Conservation (phyloP, 2,797 vertebrate genomes). For the Thalassophryne amazonica region DNA sequence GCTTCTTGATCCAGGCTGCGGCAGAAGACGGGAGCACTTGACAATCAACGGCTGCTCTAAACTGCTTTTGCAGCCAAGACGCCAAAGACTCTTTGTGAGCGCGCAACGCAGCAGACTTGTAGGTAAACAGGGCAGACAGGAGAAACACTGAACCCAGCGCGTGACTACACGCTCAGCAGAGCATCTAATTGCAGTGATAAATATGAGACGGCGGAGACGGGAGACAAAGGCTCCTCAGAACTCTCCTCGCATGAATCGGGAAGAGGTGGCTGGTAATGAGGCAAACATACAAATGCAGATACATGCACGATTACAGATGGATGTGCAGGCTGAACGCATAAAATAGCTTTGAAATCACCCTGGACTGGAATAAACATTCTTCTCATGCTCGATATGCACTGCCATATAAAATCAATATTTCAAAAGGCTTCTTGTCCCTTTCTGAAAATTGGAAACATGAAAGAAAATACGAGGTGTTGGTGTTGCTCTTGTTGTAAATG, state of each 20-base stretch:
- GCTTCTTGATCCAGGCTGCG: conserved; percentile 31
- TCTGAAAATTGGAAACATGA: too few relatives aligned
- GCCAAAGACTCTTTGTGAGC: not conserved
- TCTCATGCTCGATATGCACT: too few relatives aligned
- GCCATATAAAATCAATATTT: too few relatives aligned
- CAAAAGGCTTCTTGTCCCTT: too few relatives aligned
- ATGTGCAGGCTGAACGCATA: too few relatives aligned
- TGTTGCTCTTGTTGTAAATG: too few relatives aligned
- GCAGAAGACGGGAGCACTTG: conserved; percentile 29
- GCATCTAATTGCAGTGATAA: conserved; percentile 68
- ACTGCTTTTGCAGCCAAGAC: conserved; percentile 19
- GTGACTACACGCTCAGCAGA: conserved; percentile 46
- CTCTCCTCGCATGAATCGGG: conserved; percentile 27
- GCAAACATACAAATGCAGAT: conserved; percentile 4
- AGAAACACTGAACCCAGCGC: conserved; percentile 42
- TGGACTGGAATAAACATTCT: too few relatives aligned
- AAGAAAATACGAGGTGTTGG: too few relatives aligned
- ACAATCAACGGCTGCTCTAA: conserved; percentile 26
- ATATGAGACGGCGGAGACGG: conserved; percentile 48
- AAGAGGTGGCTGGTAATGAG: conserved; percentile 19
- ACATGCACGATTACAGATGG: not conserved
- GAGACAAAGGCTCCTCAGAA: conserved; percentile 22
- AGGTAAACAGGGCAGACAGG: conserved; percentile 47
- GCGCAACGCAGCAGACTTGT: conserved; percentile 19
- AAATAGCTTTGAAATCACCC: too few relatives aligned